Percentiles rank a stretch among this genome's conserved stretches.
These are phyloP conservation scores for Aporophyla nigra DNA, from an alignment of 2,888 invertebrate species.

Conservation along the genomic window DNA sequence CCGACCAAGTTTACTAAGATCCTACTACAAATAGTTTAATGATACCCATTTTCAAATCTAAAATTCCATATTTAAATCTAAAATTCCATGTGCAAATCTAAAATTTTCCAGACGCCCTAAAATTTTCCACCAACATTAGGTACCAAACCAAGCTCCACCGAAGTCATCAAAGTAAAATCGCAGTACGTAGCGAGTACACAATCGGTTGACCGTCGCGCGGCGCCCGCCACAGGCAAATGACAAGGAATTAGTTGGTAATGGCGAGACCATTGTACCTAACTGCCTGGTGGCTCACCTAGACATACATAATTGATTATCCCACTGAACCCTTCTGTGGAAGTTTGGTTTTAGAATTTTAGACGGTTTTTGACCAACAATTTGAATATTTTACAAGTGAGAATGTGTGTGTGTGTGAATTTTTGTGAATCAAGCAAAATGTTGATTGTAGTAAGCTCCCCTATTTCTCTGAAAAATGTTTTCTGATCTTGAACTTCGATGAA, in stretches of 20 bases:
- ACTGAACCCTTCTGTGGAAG: conserved; percentile 78
- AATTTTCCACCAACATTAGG: conserved; percentile 6
- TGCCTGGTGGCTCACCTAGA: conserved; percentile 86
- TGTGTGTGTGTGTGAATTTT: too few relatives aligned
- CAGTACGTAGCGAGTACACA: conserved; percentile 67
- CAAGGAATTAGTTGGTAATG: conserved; percentile 90
- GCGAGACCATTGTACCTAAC: conserved; percentile 89
- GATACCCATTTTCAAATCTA: too few relatives aligned
- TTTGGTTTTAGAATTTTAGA: conserved; percentile 53
- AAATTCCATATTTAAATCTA: neutral
- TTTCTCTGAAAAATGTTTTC: neutral
- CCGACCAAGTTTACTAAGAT: neutral
- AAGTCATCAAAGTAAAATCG: conserved; percentile 62
- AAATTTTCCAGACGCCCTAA: neutral
- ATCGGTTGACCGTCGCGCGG: conserved; percentile 81
- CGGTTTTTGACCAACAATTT: conserved; percentile 20
- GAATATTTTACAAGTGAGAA: conserved; percentile 8
- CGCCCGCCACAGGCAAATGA: conserved; percentile 89
- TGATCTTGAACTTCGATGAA: neutral
- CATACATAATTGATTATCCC: conserved; percentile 86
- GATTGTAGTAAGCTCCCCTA: too few relatives aligned
- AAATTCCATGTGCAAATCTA: too few relatives aligned
- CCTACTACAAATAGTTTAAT: neutral
- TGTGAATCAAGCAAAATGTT: neutral
- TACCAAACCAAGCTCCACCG: conserved; percentile 18